Evolutionary conservation across 1,140 invertebrate species (phyloP).

Genomic region (Platyura marginata): DNA sequence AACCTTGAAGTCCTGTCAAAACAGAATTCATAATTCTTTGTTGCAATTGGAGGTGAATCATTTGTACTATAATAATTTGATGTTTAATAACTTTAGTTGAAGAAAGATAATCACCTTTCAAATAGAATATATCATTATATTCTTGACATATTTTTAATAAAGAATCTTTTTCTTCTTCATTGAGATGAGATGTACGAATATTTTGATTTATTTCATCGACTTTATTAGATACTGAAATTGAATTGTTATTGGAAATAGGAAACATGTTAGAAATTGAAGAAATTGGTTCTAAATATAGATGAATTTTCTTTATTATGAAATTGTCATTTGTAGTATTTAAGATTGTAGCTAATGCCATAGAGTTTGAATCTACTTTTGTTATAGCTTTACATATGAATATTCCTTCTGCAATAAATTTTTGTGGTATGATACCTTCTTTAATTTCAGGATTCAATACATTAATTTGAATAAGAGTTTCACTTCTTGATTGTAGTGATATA

Average conservation of each 20-base stretch:
- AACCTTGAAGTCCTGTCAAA: background rate
- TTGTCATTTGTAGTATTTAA: background rate
- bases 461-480: background rate
- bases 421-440: background rate
- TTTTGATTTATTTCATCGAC: background rate
- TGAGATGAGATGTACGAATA: no score
- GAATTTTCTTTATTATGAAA: background rate
- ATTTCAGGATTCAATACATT: background rate
- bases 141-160: background rate
- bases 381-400: background rate
- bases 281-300: background rate
- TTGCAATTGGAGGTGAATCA: constrained; percentile 10
- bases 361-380: background rate
- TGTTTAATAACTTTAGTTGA: constrained; percentile 12
- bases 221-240: background rate
- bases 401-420: background rate
- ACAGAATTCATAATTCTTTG: background rate
- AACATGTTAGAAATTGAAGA: background rate
- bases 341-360: background rate
- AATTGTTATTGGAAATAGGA: background rate
- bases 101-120: constrained; percentile 8
- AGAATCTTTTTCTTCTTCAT: background rate
- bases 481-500: background rate
- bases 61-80: constrained; percentile 9
- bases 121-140: constrained; percentile 10